Evolutionary conservation across 2,888 invertebrate genomes (phyloP).

Genomic region (Scelioninae gen. 2): DNA sequence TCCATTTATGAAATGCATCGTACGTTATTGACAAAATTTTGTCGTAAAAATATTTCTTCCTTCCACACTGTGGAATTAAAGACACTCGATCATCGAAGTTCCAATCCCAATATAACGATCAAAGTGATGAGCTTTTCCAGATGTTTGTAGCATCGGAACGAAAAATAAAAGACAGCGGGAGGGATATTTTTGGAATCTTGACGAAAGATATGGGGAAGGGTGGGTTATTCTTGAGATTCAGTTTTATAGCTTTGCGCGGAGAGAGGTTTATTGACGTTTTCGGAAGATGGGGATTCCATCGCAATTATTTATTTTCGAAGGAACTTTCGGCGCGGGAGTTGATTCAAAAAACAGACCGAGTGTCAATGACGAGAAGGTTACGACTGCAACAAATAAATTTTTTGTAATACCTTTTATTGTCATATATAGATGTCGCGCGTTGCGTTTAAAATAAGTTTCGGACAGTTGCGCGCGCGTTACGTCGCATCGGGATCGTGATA

Average conservation of each 20-base stretch:
- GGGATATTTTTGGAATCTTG: constrained; percentile 44
- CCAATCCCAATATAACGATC: constrained; percentile 37
- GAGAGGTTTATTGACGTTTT: constrained; percentile 53
- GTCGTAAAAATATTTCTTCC: too few species aligned
- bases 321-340: constrained; percentile 19
- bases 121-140: constrained; percentile 49
- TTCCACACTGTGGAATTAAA: constrained; percentile 1
- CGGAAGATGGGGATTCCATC: constrained; percentile 31
- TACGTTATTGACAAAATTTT: too few species aligned
- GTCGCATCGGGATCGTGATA: too few species aligned
- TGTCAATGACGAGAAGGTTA: constrained; percentile 13
- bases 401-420: too few species aligned
- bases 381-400: constrained; percentile 6
- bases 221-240: constrained; percentile 47
- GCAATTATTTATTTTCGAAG: constrained; percentile 48
- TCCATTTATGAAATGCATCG: too few species aligned
- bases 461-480: too few species aligned
- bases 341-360: constrained; percentile 6
- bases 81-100: constrained; percentile 25
- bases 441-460: too few species aligned
- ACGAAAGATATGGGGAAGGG: constrained; percentile 28
- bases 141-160: constrained; percentile 27
- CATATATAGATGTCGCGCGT: too few species aligned
- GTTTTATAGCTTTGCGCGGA: constrained; percentile 43
- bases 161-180: constrained; percentile 27